These are phyloP conservation scores for Oreohelix idahoensis DNA, from an alignment of 1,140 invertebrate genomes.

Conservation along the genomic window DNA sequence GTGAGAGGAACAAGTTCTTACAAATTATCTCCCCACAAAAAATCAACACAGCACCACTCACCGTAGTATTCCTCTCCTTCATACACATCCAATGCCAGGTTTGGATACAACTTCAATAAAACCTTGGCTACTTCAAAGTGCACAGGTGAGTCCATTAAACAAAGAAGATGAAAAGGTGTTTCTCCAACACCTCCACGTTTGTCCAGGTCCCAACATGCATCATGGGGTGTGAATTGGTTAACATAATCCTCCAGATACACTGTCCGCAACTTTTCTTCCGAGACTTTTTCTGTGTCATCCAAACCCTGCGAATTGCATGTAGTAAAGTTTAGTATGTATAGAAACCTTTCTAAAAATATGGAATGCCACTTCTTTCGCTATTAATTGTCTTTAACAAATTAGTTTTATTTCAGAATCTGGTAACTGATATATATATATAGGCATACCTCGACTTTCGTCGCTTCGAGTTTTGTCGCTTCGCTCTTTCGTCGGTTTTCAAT, in stretches of 20 bases:
- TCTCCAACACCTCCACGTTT: conserved; percentile 95
- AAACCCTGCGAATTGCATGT: background rate
- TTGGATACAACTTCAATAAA: conserved; percentile 91
- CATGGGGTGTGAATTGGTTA: conserved; percentile 61
- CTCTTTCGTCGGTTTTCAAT: too few species aligned
- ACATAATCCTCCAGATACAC: conserved; percentile 47
- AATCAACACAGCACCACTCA: conserved; percentile 64
- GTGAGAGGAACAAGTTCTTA: too few species aligned
- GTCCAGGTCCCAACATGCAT: conserved; percentile 95
- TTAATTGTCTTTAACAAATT: too few species aligned
- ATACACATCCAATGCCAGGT: conserved; percentile 92
- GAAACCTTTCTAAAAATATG: too few species aligned
- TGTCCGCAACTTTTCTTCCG: conserved; percentile 57
- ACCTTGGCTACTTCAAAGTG: conserved; percentile 88
- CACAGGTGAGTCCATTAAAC: conserved; percentile 92
- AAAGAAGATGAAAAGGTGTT: conserved; percentile 92
- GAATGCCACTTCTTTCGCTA: too few species aligned
- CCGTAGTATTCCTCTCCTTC: conserved; percentile 98
- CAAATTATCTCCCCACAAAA: too few species aligned
- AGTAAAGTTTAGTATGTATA: too few species aligned
- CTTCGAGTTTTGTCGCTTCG: too few species aligned
- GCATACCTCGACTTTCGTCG: too few species aligned
- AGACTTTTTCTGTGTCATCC: conserved; percentile 45
- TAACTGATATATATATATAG: too few species aligned
- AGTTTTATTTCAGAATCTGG: too few species aligned